Percentiles rank a stretch among this genome's conserved stretches.
phyloP scores from a whole-genome alignment of 2,797 vertebrate species.

The Anniella stebbinsi region DNA sequence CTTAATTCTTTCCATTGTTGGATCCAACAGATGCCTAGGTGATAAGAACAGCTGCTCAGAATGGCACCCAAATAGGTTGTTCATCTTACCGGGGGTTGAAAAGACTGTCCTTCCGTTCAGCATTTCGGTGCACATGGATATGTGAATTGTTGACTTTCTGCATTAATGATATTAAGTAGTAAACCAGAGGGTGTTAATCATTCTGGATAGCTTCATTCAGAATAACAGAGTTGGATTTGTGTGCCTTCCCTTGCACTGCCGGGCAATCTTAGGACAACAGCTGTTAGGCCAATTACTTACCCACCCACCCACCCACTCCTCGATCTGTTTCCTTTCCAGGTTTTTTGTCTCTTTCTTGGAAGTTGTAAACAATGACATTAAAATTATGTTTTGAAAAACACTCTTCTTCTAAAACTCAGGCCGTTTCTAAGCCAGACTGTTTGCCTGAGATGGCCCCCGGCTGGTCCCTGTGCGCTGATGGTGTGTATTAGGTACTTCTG shows the following conservation, averaged over 20 bases:
- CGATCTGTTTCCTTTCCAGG: background rate
- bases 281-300: background rate
- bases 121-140: background rate
- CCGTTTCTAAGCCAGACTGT: no score
- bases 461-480: no score
- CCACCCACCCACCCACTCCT: accelerated
- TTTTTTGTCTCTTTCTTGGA: background rate
- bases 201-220: background rate
- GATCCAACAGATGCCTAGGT: no score
- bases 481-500: no score
- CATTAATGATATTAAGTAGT: background rate
- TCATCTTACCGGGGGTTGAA: background rate
- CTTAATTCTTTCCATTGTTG: no score
- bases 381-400: background rate
- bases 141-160: background rate
- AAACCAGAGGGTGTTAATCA: background rate
- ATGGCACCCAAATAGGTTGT: no score
- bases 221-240: background rate
- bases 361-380: background rate
- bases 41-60: no score
- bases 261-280: background rate
- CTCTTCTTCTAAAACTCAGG: background rate
- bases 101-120: background rate
- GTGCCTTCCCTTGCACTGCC: background rate
- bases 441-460: no score